A percentile compares a stretch with the other conserved stretches of the same genome.
phyloP scores from a whole-genome alignment of 2,797 vertebrate genomes.

The Chromobotia macracanthus region DNA sequence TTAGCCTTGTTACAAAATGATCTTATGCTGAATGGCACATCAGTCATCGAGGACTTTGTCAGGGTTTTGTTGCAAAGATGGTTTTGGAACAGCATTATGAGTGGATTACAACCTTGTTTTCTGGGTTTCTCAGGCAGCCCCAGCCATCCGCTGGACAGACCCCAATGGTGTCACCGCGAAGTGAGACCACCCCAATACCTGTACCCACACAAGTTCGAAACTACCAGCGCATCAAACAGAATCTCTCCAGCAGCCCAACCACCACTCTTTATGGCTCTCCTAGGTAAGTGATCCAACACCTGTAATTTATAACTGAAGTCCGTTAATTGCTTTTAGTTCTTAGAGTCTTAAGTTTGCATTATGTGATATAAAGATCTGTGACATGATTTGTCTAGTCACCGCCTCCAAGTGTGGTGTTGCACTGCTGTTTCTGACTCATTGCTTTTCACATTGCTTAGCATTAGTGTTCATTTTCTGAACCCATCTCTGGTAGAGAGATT shows the following conservation, averaged over 20 bases:
- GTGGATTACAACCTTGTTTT: conserved; percentile 55
- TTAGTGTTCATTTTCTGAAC: conserved; percentile 6
- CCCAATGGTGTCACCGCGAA: conserved; percentile 84
- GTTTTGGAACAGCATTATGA: conserved; percentile 52
- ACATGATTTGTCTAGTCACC: neutral
- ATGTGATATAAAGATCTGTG: neutral
- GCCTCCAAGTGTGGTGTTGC: neutral
- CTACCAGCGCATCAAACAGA: conserved; percentile 97
- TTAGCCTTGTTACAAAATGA: neutral
- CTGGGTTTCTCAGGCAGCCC: conserved; percentile 67
- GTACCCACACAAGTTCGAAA: conserved; percentile 96
- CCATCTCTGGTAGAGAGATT: neutral
- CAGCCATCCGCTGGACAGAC: conserved; percentile 72
- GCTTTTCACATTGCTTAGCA: neutral
- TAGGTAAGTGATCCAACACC: conserved; percentile 77
- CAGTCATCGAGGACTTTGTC: neutral
- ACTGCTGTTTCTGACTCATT: conserved; percentile 10
- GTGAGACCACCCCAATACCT: conserved; percentile 91
- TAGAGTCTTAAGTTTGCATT: neutral
- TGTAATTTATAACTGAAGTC: neutral
- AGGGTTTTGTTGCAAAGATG: conserved; percentile 45
- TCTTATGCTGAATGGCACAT: neutral
- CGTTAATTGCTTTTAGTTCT: neutral
- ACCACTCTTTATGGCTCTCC: conserved; percentile 86
- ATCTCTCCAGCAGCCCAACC: conserved; percentile 88